These are phyloP conservation scores for Hydrolagus colliei DNA, from an alignment of 2,797 vertebrate genomes.

Conservation along the genomic window DNA sequence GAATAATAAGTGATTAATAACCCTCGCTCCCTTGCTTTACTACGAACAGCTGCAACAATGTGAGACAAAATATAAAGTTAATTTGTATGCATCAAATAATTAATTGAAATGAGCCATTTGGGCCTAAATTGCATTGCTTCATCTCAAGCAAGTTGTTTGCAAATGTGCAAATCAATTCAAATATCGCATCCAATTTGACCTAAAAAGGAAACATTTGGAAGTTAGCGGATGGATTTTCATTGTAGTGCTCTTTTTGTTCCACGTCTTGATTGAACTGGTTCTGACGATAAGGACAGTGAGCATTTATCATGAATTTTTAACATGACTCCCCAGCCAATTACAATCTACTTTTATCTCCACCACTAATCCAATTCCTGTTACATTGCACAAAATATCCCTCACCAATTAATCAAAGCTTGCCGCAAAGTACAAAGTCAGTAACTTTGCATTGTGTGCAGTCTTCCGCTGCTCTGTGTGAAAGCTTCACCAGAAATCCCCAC, in stretches of 20 bases:
- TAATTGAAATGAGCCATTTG: background rate
- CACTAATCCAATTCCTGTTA: background rate
- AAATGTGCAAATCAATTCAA: background rate
- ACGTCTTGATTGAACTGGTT: background rate
- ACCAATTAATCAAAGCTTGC: background rate
- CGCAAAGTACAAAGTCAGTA: background rate
- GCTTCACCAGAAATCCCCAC: no score
- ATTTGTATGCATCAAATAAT: conserved; percentile 5
- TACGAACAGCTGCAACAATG: background rate
- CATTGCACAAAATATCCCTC: background rate
- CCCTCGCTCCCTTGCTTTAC: no score
- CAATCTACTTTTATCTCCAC: background rate
- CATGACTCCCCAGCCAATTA: background rate
- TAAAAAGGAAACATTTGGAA: conserved; percentile 18
- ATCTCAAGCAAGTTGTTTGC: background rate
- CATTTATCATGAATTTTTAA: conserved; percentile 17
- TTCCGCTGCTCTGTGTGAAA: background rate
- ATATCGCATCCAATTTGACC: background rate
- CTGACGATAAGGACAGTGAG: background rate
- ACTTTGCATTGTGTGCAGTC: background rate
- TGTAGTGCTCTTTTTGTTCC: background rate
- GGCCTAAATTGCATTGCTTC: background rate
- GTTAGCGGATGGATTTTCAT: background rate
- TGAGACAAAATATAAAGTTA: background rate
- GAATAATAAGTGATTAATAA: no score